These are phyloP conservation scores for Palythoa grandiflora DNA, from an alignment of 92 coral and sea anemone species.

Conservation along the genomic window DNA sequence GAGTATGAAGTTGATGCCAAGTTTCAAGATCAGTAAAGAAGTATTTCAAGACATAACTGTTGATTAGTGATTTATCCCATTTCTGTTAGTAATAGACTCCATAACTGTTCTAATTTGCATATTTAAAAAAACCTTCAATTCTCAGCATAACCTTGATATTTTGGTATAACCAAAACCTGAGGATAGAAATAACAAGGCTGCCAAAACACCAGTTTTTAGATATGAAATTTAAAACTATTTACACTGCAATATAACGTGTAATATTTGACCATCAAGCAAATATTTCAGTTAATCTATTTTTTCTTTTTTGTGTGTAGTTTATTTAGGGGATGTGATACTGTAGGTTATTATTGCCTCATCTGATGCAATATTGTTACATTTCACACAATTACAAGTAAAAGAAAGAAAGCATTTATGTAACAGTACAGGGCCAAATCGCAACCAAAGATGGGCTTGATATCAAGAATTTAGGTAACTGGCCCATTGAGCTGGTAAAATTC, in stretches of 20 bases:
- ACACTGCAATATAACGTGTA: neutral
- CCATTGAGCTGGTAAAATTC: neutral
- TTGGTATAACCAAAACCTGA: too few relatives aligned
- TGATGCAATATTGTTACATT: too few relatives aligned
- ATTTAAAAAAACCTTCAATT: neutral
- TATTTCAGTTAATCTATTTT: neutral
- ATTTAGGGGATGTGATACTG: neutral
- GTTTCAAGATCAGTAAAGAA: too few relatives aligned
- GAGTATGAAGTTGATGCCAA: too few relatives aligned
- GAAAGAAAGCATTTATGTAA: too few relatives aligned
- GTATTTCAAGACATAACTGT: too few relatives aligned
- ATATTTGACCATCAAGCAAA: neutral
- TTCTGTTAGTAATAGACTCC: too few relatives aligned
- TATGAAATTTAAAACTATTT: neutral
- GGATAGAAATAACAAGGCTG: neutral
- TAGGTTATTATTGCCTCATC: neutral
- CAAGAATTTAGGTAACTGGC: neutral
- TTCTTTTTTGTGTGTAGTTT: neutral
- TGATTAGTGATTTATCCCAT: neutral
- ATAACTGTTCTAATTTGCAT: neutral
- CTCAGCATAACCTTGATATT: too few relatives aligned
- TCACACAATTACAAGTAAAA: too few relatives aligned
- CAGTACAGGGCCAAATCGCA: too few relatives aligned
- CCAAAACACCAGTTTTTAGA: neutral
- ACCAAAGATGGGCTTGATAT: too few relatives aligned